These are phyloP conservation scores for Zaprionus tsacasi DNA, from an alignment of 1,140 invertebrate genomes.

Conservation along the genomic window DNA sequence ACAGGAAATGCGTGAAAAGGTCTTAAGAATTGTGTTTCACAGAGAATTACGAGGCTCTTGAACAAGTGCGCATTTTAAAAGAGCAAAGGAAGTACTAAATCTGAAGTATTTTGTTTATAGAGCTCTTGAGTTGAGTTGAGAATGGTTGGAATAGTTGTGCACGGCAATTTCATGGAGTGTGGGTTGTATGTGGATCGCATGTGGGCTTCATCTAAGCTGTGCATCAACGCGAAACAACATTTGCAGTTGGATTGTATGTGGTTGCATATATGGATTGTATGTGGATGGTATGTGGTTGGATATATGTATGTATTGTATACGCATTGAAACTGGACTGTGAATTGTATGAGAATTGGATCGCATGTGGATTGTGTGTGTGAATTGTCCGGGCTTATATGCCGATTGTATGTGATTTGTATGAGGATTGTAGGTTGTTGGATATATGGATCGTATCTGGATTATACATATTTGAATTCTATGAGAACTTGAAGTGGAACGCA, in stretches of 20 bases:
- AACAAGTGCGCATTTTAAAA: not conserved
- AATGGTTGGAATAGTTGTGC: not conserved
- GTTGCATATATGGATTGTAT: not conserved
- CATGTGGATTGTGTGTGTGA: not conserved
- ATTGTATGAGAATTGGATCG: not conserved
- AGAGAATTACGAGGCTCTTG: not conserved
- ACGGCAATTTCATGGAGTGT: not conserved
- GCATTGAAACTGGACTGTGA: not conserved
- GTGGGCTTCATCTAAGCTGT: not conserved
- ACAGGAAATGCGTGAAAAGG: slow-evolving; percentile 1
- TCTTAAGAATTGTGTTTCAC: slow-evolving; percentile 4
- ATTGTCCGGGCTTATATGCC: not conserved
- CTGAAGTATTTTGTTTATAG: not conserved
- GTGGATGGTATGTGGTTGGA: not conserved
- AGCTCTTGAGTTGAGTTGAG: not conserved
- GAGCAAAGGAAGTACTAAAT: not conserved
- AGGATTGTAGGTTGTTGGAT: not conserved
- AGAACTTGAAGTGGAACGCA: not conserved
- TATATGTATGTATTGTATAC: not conserved
- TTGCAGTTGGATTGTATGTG: not conserved
- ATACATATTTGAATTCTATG: not conserved
- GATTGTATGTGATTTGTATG: not conserved
- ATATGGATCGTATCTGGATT: not conserved
- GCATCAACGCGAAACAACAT: not conserved
- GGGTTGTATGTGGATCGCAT: not conserved